Conservation (phyloP, 1,140 invertebrate species). For the Ooceraea biroi region DNA sequence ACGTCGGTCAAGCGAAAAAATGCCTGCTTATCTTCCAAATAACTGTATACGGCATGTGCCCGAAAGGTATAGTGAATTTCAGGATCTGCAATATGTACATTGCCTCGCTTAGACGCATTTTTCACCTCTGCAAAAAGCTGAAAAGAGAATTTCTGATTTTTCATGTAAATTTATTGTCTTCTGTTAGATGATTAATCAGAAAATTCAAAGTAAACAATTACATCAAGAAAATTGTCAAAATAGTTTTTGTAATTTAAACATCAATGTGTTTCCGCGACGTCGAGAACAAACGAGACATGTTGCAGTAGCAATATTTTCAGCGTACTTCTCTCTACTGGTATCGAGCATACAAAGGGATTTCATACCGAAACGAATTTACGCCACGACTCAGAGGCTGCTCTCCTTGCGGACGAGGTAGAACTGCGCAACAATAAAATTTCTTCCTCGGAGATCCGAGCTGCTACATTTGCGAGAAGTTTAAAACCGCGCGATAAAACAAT, state of each 20-base stretch:
- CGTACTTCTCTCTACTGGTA: not conserved
- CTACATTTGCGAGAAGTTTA: slow-evolving; percentile 10
- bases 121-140: not conserved
- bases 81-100: not conserved
- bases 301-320: slow-evolving; percentile 40
- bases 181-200: not conserved
- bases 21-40: not conserved
- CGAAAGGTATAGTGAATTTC: not conserved
- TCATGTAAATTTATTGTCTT: not conserved
- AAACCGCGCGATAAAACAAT: not conserved
- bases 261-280: not conserved
- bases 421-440: slow-evolving; percentile 29
- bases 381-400: not conserved
- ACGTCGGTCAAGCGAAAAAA: not conserved
- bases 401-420: not conserved
- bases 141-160: not conserved
- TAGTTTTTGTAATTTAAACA: not conserved
- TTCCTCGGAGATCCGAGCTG: not conserved
- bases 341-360: slow-evolving; percentile 31
- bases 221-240: not conserved
- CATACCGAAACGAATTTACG: slow-evolving; percentile 6
- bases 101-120: not conserved
- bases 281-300: slow-evolving; percentile 28
- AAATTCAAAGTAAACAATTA: not conserved
- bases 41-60: not conserved